phyloP scores from a whole-genome alignment of 2,888 invertebrate genomes.

The Chymomyza fuscimana region DNA sequence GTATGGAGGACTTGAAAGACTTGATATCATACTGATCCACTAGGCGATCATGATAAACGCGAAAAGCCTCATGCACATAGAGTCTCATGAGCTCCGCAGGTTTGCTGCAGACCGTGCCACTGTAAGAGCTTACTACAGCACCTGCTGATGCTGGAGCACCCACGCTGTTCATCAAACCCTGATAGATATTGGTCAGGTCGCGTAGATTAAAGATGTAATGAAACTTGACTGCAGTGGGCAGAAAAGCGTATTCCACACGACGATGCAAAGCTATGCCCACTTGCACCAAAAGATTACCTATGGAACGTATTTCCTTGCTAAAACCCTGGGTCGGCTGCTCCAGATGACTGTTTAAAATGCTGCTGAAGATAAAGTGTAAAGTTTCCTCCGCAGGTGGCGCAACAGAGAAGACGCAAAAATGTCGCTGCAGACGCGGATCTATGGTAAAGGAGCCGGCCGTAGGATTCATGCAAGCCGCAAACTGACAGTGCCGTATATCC shows the following conservation, averaged over 20 bases:
- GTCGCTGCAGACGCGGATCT: constrained; percentile 92
- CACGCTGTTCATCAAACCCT: constrained; percentile 92
- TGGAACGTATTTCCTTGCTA: constrained; percentile 76
- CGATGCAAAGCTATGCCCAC: constrained; percentile 89
- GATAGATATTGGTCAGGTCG: constrained; percentile 95
- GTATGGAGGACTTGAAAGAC: constrained; percentile 86
- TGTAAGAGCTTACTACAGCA: constrained; percentile 45
- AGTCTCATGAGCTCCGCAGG: constrained; percentile 88
- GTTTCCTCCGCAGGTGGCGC: constrained; percentile 90
- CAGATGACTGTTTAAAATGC: constrained; percentile 89
- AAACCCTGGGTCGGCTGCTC: constrained; percentile 85
- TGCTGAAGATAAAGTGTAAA: constrained; percentile 90
- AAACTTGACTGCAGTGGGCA: constrained; percentile 96
- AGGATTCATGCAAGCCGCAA: constrained; percentile 97
- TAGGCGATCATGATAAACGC: constrained; percentile 95
- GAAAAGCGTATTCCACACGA: constrained; percentile 87
- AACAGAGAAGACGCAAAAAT: constrained; percentile 92
- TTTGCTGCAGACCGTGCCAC: constrained; percentile 81
- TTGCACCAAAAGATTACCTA: constrained; percentile 80
- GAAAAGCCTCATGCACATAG: constrained; percentile 94
- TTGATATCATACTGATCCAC: constrained; percentile 90
- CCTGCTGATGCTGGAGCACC: constrained; percentile 81
- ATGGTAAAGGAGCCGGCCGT: constrained; percentile 98
- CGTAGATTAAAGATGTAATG: constrained; percentile 96
- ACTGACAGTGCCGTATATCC: constrained; percentile 96